Evolutionary conservation across 2,113 vertebrate genomes (phyloP), one percentile per base, ranked within the genome.

Genomic region (Gymnobelideus leadbeateri): DNA sequence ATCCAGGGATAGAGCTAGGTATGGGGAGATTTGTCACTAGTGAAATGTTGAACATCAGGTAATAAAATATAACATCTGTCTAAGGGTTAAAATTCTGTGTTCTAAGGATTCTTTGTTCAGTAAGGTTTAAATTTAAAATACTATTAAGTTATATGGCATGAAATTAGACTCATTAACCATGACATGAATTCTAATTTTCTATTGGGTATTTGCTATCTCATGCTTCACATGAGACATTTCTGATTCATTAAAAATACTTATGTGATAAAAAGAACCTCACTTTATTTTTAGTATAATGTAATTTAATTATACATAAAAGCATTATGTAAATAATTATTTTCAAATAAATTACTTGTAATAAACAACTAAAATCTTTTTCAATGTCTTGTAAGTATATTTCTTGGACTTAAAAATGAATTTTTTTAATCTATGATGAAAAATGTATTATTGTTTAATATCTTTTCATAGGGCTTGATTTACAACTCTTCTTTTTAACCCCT

Each of bases 231-330:
- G 94, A 84, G 49, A 90, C 11, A 96, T 90, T 92, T 91, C 10
- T 0, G 94, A 54, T 68, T 95, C 24, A 94, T 92, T 92, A 91
- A 91, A 50, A 92, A 43, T 26, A 92, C 91, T 94, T 55, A 93
- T 84, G 19, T 93, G 52, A 89, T 91, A 55, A 55, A 96, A 77
- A 89, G 84, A 94, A 92, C 9, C 0, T n/a, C 92, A 47, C 49
- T 49, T 97, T 95, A 94, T 43, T 94, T 8, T 92, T 95, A 94
- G 57, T 92, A 93, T 51, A 95, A 95, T 77, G 6, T 95, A 89
- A 61, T 89, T 10, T n/a, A 93, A 93, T 92, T 49, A 53, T 43
- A 90, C 1, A 89, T 94, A 89, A 93, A 77, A 11, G 3, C 89
- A 91, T 89, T 55, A 50, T 16, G 8, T 51, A 91, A 90, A 91